Conservation (phyloP, 2,113 vertebrate species). For the Limanda limanda region DNA sequence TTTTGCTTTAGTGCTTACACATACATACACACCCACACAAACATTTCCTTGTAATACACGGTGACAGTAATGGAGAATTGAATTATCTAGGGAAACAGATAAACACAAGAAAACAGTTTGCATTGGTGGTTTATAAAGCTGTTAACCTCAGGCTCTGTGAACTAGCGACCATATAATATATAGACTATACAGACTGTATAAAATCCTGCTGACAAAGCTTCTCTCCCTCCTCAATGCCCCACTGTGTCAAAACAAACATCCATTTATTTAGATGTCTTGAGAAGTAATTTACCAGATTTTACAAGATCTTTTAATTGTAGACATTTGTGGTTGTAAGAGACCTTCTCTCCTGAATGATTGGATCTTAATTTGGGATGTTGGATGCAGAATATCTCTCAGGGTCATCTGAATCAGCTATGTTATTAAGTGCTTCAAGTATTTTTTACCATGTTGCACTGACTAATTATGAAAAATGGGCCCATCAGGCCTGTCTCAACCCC, state of each 20-base stretch:
- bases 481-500: not conserved
- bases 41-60: conserved; percentile 60
- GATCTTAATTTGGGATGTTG: not conserved
- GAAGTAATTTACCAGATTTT: not conserved
- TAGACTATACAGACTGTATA: not conserved
- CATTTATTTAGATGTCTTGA: not conserved
- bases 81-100: conserved; percentile 11
- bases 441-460: conserved; percentile 16
- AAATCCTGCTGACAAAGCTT: not conserved
- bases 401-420: not conserved
- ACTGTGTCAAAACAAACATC: too few species aligned
- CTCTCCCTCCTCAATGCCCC: not conserved
- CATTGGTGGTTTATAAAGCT: conserved; percentile 61
- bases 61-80: conserved; percentile 52
- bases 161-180: conserved; percentile 9
- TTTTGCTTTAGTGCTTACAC: conserved; percentile 37
- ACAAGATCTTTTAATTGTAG: not conserved
- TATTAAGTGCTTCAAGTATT: conserved; percentile 13
- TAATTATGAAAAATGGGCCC: conserved; percentile 19
- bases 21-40: conserved; percentile 50
- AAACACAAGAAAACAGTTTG: conserved; percentile 65
- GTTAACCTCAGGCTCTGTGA: conserved; percentile 9
- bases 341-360: conserved; percentile 6
- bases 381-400: conserved; percentile 25
- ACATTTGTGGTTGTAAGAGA: not conserved